Evolutionary conservation across 2,113 vertebrate genomes (phyloP).

Genomic region (Gnathonemus longibarbis): DNA sequence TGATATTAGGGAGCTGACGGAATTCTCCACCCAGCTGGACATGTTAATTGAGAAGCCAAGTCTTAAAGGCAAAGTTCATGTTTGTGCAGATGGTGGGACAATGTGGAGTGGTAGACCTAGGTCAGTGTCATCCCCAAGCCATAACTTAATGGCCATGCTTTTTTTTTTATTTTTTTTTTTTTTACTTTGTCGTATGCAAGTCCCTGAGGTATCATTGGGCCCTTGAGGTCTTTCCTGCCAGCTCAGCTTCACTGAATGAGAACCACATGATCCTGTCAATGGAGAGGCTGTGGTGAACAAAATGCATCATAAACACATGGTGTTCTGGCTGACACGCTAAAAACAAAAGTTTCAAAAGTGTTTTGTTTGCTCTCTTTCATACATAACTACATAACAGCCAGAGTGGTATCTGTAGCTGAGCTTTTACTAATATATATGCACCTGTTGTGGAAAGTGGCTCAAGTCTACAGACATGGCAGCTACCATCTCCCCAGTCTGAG

Average conservation of each 20-base stretch:
- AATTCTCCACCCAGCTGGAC: conserved; percentile 93
- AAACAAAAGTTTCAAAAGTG: not conserved
- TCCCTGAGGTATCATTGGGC: conserved; percentile 63
- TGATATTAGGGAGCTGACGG: conserved; percentile 85
- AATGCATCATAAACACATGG: conserved; percentile 1
- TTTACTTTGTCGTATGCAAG: conserved; percentile 57
- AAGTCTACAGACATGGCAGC: not conserved
- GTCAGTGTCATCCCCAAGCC: conserved; percentile 82
- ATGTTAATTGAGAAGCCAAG: conserved; percentile 95
- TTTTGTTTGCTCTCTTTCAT: not conserved
- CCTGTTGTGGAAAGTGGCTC: not conserved
- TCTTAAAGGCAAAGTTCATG: conserved; percentile 89
- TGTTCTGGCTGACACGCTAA: not conserved
- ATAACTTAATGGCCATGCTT: conserved; percentile 75
- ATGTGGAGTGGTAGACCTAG: conserved; percentile 70
- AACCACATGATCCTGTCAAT: conserved; percentile 49
- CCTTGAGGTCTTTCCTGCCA: conserved; percentile 45
- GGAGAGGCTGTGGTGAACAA: conserved; percentile 35
- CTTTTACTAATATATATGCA: not conserved
- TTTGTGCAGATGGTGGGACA: conserved; percentile 92
- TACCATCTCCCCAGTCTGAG: not conserved
- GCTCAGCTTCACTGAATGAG: conserved; percentile 68
- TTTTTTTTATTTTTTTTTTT: conserved; percentile 24
- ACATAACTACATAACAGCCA: not conserved
- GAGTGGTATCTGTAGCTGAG: not conserved